A percentile compares a stretch with the other conserved stretches of the same genome.
These are phyloP conservation scores for Synanceia verrucosa DNA, from an alignment of 2,797 vertebrate genomes.

Conservation along the genomic window DNA sequence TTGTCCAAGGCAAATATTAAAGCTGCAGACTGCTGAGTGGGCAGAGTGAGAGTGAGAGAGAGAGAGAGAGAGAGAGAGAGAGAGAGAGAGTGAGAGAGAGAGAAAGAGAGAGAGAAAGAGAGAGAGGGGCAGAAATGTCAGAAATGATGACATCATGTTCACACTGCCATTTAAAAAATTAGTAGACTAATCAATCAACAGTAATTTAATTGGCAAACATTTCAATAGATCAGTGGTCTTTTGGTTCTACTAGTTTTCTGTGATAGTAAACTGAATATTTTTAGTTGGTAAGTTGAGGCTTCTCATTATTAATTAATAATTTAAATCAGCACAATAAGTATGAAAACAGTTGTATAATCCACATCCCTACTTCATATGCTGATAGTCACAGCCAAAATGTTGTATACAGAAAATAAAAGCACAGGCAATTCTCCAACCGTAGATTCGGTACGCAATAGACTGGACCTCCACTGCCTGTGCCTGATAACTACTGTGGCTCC, in stretches of 20 bases:
- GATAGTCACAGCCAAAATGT: constrained; percentile 8
- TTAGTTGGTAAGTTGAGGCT: not conserved
- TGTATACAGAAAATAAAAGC: constrained; percentile 6
- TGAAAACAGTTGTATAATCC: too few relatives aligned
- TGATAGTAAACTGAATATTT: not conserved
- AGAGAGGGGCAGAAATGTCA: constrained; percentile 25
- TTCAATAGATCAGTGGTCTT: not conserved
- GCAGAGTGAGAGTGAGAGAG: not conserved
- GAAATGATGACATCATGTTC: not conserved
- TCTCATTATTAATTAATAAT: too few relatives aligned
- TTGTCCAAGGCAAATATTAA: constrained; percentile 80
- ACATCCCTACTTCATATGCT: not conserved
- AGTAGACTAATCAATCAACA: not conserved
- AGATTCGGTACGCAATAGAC: too few relatives aligned
- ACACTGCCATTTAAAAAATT: not conserved
- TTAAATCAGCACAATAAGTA: too few relatives aligned
- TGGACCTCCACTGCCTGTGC: too few relatives aligned
- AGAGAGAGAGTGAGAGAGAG: not conserved
- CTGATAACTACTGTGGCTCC: too few relatives aligned
- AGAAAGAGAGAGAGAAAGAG: constrained; percentile 7
- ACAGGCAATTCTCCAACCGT: not conserved
- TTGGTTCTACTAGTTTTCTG: not conserved
- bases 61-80: not conserved
- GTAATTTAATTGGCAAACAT: not conserved
- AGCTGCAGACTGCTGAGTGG: constrained; percentile 49